phyloP scores from a whole-genome alignment of 2,888 invertebrate genomes.

The Argynnis bischoffii region DNA sequence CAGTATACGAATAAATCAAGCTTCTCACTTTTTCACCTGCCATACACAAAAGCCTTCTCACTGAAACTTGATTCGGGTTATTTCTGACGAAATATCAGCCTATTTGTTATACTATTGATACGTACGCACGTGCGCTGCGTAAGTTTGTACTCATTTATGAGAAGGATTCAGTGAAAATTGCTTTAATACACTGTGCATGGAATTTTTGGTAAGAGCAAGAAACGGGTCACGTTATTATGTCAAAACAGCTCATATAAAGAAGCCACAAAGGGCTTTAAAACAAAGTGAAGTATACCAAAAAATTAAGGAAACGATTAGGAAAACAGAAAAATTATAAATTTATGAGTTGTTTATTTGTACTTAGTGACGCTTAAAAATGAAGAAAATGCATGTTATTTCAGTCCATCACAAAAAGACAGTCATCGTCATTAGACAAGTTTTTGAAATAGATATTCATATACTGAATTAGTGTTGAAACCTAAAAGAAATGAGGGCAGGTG shows the following conservation, averaged over 20 bases:
- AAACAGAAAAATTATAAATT: too few relatives aligned
- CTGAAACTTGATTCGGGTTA: conserved; percentile 82
- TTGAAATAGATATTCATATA: too few relatives aligned
- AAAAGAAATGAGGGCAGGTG: too few relatives aligned
- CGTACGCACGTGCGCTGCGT: conserved; percentile 76
- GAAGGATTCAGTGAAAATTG: conserved; percentile 80
- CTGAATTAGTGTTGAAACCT: too few relatives aligned
- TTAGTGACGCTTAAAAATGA: background rate
- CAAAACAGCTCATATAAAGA: conserved; percentile 41
- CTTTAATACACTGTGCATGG: conserved; percentile 75
- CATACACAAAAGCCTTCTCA: conserved; percentile 80
- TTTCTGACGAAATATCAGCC: conserved; percentile 82
- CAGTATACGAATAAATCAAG: conserved; percentile 78
- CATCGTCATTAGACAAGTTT: background rate
- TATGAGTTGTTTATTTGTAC: background rate
- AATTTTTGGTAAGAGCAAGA: conserved; percentile 61
- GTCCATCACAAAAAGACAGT: conserved; percentile 6
- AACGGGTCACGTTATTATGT: conserved; percentile 14
- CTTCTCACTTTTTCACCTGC: conserved; percentile 82
- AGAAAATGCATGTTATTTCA: background rate
- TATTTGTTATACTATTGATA: conserved; percentile 82
- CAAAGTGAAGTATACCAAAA: background rate
- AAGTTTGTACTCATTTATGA: conserved; percentile 80
- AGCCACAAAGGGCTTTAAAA: background rate
- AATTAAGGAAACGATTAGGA: too few relatives aligned